These are phyloP conservation scores for Sebastes oblongus DNA, from an alignment of 2,797 vertebrate genomes.

Conservation along the genomic window DNA sequence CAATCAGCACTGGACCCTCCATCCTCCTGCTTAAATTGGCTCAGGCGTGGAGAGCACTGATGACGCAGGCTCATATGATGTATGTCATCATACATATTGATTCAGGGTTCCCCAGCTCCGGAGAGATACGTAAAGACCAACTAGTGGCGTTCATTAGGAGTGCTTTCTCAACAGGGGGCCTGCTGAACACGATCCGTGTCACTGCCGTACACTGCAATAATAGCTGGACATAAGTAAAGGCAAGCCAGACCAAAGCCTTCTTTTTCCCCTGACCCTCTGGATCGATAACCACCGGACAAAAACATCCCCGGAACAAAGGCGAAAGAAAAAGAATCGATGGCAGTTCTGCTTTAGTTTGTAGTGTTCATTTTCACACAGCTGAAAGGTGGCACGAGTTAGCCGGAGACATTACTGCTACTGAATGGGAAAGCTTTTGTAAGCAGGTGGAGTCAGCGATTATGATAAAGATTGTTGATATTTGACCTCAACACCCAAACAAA, in stretches of 20 bases:
- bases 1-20: conserved; percentile 49
- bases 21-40: conserved; percentile 44
- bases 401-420: neutral
- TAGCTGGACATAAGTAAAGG: conserved; percentile 19
- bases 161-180: neutral
- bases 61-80: conserved; percentile 54
- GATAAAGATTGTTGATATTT: neutral
- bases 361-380: conserved; percentile 25
- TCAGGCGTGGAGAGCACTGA: conserved; percentile 43
- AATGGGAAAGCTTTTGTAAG: neutral
- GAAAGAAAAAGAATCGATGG: conserved; percentile 43
- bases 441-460: too few relatives aligned
- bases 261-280: neutral
- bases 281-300: conserved; percentile 47
- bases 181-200: conserved; percentile 17
- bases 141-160: conserved; percentile 11
- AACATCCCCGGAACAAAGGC: conserved; percentile 36
- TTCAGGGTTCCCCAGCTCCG: conserved; percentile 47
- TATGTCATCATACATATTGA: conserved; percentile 54
- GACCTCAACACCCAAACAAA: neutral
- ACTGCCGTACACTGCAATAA: conserved; percentile 1
- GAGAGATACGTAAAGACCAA: conserved; percentile 1
- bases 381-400: conserved; percentile 5
- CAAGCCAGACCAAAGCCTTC: conserved; percentile 7
- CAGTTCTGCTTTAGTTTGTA: conserved; percentile 21